Evolutionary conservation across 2,888 invertebrate species (phyloP), one percentile per base, ranked within the genome.

Genomic region (Cybosia mesomella): DNA sequence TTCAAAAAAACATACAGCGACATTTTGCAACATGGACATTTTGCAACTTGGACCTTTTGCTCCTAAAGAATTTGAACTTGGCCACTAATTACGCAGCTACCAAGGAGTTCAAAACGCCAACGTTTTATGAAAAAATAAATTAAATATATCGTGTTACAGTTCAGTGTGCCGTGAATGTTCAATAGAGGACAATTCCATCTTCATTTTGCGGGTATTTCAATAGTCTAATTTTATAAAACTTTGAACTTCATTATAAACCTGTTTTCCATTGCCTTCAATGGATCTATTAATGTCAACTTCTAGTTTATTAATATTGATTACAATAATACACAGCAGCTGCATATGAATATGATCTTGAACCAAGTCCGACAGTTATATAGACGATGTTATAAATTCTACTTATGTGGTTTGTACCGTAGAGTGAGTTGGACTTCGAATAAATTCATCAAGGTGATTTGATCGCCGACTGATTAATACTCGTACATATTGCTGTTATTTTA

Each of bases 321-420:
- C 58, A 43, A 55, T 28, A 24, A 73, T 62, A 65, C 54, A 60
- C 64, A 70, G 73, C 70, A 66, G 43, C 61, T 62, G 64, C 67
- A 64, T 68, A 79, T 82, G 68, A 70, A 76, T 77, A 71, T 69
- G 74, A n/a, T 74, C 76, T 76, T 77, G 72, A 68, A 70, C 58
- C 67, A 58, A 28, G 15, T 62, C 9, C 39, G 11, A 32, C 21
- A 58, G 8, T 21, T 54, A 58, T 58, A 67, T 24, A 62, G 55
- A 66, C 28, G 2, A n/a, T 28, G 28, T 28, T 28, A 28, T 43
- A 55, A 53, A 58, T 64, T 49, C 58, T 64, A 64, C 75, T 73
- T 70, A 60, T 43, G 4, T 49, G 49, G 49, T 49, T 49, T 49
- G 49, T 49, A n/a, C n/a, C 49, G n/a, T 49, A 49, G n/a, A 49